Evolutionary conservation across 2,113 vertebrate species (phyloP).

Genomic region (Corythornis vintsioides): DNA sequence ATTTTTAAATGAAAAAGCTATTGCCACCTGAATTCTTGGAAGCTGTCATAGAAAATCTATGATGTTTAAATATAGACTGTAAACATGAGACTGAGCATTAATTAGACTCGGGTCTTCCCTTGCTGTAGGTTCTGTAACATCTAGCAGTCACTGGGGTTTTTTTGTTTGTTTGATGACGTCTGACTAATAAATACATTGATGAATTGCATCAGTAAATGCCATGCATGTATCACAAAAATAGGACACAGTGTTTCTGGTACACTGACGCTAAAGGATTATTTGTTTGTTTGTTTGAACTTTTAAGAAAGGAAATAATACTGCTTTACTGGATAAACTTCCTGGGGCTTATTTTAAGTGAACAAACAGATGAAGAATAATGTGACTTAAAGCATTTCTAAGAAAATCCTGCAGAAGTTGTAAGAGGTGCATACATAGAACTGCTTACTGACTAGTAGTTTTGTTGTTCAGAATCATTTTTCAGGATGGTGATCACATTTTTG

Average conservation of each 20-base stretch:
- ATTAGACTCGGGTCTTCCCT: neutral
- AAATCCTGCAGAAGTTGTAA: constrained; percentile 70
- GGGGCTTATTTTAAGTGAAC: constrained; percentile 69
- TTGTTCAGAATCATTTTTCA: constrained; percentile 50
- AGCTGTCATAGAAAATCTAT: neutral
- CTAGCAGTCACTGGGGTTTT: constrained; percentile 8
- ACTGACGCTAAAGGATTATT: neutral
- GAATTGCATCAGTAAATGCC: constrained; percentile 65
- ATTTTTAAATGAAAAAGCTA: constrained; percentile 53
- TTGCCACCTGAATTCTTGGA: neutral
- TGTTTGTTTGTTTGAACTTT: constrained; percentile 43
- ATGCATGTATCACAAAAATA: constrained; percentile 61
- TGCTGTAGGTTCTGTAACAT: constrained; percentile 12
- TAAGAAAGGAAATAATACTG: constrained; percentile 61
- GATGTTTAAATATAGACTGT: constrained; percentile 28
- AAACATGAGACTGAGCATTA: constrained; percentile 1
- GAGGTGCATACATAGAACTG: constrained; percentile 6
- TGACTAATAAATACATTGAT: constrained; percentile 69
- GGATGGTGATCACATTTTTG: constrained; percentile 49
- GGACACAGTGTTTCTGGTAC: neutral
- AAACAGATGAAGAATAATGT: constrained; percentile 72
- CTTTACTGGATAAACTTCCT: constrained; percentile 55
- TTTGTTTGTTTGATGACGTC: constrained; percentile 43
- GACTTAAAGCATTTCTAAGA: constrained; percentile 73
- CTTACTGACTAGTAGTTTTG: constrained; percentile 40